These are phyloP conservation scores for Drosophila rubida DNA, from an alignment of 2,888 invertebrate species.

Conservation along the genomic window DNA sequence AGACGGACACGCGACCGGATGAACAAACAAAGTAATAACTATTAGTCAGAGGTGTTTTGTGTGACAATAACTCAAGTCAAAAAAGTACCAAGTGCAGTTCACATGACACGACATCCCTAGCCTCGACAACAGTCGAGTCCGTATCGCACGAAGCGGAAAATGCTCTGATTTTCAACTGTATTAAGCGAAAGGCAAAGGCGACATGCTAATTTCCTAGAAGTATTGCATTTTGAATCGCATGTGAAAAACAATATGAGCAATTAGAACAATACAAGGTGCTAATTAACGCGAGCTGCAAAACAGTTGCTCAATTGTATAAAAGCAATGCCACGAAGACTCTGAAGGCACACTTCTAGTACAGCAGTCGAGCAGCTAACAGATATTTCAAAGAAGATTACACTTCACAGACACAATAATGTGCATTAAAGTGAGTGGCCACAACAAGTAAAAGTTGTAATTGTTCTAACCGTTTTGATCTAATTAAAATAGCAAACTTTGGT, in stretches of 20 bases:
- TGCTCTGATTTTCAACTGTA: conserved; percentile 36
- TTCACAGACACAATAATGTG: conserved; percentile 40
- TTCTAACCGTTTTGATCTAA: conserved; percentile 1
- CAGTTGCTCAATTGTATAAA: conserved; percentile 60
- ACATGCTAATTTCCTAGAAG: conserved; percentile 55
- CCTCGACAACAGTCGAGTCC: conserved; percentile 8
- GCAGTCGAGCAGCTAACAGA: conserved; percentile 30
- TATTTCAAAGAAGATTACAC: not conserved
- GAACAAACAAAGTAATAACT: conserved; percentile 9
- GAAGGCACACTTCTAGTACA: conserved; percentile 46
- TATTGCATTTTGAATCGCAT: conserved; percentile 33
- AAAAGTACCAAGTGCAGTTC: conserved; percentile 37
- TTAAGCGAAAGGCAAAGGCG: conserved; percentile 6
- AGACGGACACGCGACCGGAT: conserved; percentile 64
- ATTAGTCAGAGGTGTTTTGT: conserved; percentile 52
- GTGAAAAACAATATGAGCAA: conserved; percentile 61
- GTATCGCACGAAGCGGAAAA: conserved; percentile 35
- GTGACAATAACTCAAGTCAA: conserved; percentile 30
- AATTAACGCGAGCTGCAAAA: conserved; percentile 46
- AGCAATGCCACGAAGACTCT: conserved; percentile 15
- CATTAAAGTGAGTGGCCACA: conserved; percentile 46
- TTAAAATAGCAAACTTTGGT: conserved; percentile 32
- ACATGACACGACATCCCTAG: conserved; percentile 58
- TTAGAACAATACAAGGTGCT: conserved; percentile 63
- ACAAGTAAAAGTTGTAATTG: not conserved